Percentiles rank a stretch among this genome's conserved stretches.
Conservation (phyloP, 2,113 vertebrate species). For the Monarcha castaneiventris region DNA sequence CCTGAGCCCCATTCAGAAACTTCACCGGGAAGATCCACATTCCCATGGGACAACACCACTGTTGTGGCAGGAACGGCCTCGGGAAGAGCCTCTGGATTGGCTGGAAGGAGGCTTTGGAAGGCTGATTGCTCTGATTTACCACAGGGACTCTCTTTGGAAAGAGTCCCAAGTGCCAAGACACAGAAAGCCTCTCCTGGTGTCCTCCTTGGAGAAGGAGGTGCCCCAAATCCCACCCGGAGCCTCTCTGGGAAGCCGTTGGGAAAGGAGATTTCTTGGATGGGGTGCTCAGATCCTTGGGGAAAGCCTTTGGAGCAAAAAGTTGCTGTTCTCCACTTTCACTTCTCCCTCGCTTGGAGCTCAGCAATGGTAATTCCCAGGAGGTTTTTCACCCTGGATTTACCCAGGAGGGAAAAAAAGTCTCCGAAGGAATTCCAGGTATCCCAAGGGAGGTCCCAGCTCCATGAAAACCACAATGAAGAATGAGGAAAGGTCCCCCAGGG, state of each 20-base stretch:
- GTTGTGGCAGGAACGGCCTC: neutral
- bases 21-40: neutral
- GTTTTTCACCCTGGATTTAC: neutral
- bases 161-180: neutral
- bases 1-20: neutral
- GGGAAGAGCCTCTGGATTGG: neutral
- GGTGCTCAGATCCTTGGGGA: neutral
- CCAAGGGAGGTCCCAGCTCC: neutral
- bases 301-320: neutral
- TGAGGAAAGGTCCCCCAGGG: neutral
- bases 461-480: neutral
- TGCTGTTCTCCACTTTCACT: neutral
- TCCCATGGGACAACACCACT: neutral
- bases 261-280: neutral
- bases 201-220: neutral
- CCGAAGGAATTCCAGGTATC: neutral
- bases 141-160: neutral
- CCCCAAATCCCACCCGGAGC: neutral
- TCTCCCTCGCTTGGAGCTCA: neutral
- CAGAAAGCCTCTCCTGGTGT: neutral
- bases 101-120: neutral
- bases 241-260: neutral
- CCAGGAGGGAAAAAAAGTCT: neutral
- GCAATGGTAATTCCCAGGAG: neutral
- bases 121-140: neutral